Percentiles rank a stretch among this genome's conserved stretches.
Conservation (phyloP, 2,113 vertebrate species). For the Plestiodon gilberti region DNA sequence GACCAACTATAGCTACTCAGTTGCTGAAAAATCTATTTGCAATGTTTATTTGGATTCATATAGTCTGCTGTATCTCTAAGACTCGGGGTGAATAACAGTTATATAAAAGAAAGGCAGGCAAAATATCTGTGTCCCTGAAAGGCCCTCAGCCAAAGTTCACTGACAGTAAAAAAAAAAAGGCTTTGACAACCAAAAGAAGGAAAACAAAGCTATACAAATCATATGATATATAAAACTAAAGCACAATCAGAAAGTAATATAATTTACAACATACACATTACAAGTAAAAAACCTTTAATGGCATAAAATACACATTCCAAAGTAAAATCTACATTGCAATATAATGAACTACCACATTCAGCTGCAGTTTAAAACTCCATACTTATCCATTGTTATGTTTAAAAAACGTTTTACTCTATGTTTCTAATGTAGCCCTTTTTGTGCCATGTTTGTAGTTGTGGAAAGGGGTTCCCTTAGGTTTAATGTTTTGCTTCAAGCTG, state of each 20-base stretch:
- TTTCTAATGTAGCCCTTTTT: neutral
- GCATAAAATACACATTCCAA: too few species aligned
- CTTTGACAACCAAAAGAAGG: too few species aligned
- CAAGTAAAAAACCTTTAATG: too few species aligned
- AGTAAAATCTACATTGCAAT: neutral
- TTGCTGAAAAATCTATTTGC: neutral
- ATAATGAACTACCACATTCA: neutral
- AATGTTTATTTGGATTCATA: neutral
- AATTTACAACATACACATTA: neutral
- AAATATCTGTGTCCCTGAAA: neutral
- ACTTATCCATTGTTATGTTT: neutral
- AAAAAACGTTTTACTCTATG: neutral
- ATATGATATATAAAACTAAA: neutral
- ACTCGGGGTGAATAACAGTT: neutral
- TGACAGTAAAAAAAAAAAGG: neutral
- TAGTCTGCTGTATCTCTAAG: neutral
- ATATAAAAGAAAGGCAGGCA: neutral
- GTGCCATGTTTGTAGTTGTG: neutral
- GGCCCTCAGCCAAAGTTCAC: neutral
- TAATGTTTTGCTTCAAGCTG: neutral
- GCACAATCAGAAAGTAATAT: neutral
- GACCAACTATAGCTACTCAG: conserved; percentile 21
- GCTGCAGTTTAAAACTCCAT: neutral
- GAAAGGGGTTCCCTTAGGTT: neutral
- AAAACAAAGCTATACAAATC: neutral